Base-by-base conservation (phyloP, 53 echinoderm and acorn worm species). In the Stichopus horrens region DNA sequence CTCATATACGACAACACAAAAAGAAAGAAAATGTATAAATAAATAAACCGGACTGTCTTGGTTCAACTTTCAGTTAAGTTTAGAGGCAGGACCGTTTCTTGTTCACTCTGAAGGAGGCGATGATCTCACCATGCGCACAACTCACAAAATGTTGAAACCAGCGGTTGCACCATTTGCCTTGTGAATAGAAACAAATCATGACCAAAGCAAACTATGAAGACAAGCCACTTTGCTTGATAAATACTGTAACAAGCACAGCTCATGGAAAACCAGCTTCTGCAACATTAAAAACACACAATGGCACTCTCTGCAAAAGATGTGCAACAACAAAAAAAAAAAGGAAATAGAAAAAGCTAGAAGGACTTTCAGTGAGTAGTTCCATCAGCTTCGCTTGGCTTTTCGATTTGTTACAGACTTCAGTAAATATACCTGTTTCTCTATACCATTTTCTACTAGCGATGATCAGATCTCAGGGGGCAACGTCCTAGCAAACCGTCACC, bases 231-330 rank as follows among this genome's bases (percentile, higher is more conserved):
- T 37, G 37, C 71, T 21, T 71, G 71, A 71, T 71, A 71, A 71
- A 71, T 71, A 71, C 71, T 71, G 4, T 16, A 59, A 37, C 37
- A 37, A 71, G 71, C 71, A 71, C 71, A n/a, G 71, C 71, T 71
- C 71, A 71, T 71, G 19, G 57, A 81, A 81, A 81, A 55, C 81
- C 81, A 81, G 21, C 81, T 81, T 58, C 58, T 81, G 81, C 81
- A 81, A 81, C 57, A n/a, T 81, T 79, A 57, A 81, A 81, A 81
- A 81, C 81, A 81, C 81, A 81, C 81, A 81, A 81, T 81, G 57
- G 81, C 81, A 81, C 81, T 81, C 77, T 77, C 81, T 81, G 81
- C 23, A 75, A 57, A 71, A 13, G 71, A 71, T 71, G 71, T 71
- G 71, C 71, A 71, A 71, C 18, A 71, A 71, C 18, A 18, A 18